phyloP scores from a whole-genome alignment of 2,797 vertebrate genomes.

The Falco biarmicus region DNA sequence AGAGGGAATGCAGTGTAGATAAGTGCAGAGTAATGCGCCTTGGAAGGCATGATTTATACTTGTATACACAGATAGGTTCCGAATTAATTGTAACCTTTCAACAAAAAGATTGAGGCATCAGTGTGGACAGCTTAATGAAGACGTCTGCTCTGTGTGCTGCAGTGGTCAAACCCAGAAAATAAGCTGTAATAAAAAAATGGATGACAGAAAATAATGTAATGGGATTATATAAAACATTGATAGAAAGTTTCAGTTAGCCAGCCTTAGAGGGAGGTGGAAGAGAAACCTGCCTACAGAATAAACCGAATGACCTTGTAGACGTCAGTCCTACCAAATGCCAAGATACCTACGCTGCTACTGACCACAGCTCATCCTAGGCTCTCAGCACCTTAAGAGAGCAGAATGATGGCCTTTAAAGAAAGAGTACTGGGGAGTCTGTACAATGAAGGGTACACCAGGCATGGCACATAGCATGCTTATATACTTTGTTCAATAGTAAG shows the following conservation, averaged over 20 bases:
- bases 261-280: background rate
- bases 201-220: conserved; percentile 16
- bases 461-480: background rate
- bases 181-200: conserved; percentile 10
- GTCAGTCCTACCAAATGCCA: background rate
- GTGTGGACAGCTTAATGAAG: conserved; percentile 63
- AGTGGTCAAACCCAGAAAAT: conserved; percentile 40
- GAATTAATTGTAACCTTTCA: conserved; percentile 68
- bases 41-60: conserved; percentile 65
- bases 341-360: background rate
- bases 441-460: background rate
- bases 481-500: background rate
- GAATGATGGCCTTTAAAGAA: background rate
- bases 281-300: conserved; percentile 20
- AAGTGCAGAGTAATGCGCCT: conserved; percentile 24
- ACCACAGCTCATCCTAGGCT: background rate
- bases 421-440: background rate
- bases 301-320: background rate
- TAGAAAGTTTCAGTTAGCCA: conserved; percentile 27
- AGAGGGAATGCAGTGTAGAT: conserved; percentile 48
- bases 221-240: background rate
- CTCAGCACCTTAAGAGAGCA: background rate
- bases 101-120: conserved; percentile 54
- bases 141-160: background rate
- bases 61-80: conserved; percentile 32